Conservation (phyloP, 2,113 vertebrate species). For the Dendrocopos noguchii region DNA sequence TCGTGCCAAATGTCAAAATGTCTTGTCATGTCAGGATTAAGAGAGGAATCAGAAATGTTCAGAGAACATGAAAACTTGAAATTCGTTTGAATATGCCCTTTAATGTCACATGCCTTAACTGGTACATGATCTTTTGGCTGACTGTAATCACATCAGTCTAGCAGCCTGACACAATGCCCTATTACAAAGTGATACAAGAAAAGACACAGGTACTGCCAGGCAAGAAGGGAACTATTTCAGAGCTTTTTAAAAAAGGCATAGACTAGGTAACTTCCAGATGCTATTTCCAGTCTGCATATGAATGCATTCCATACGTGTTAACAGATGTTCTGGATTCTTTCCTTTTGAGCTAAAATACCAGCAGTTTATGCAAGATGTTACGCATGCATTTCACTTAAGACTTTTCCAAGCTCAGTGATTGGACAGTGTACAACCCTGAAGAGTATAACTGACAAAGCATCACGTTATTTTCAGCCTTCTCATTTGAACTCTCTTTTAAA, state of each 20-base stretch:
- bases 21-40: background rate
- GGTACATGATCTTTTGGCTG: background rate
- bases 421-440: background rate
- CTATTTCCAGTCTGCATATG: background rate
- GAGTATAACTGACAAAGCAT: background rate
- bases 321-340: background rate
- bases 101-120: background rate
- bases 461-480: background rate
- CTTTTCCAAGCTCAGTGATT: background rate
- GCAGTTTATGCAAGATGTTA: background rate
- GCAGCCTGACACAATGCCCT: background rate
- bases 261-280: background rate
- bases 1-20: background rate
- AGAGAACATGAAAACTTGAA: background rate
- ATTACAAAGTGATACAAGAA: background rate
- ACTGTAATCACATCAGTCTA: background rate
- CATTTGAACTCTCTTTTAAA: background rate
- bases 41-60: background rate
- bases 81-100: background rate
- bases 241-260: background rate
- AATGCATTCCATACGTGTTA: background rate
- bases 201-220: background rate
- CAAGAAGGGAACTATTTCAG: background rate
- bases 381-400: background rate
- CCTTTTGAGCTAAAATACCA: background rate